Evolutionary conservation across 1,140 invertebrate genomes (phyloP), one percentile per base, ranked within the genome.

Genomic region (Physella acuta): DNA sequence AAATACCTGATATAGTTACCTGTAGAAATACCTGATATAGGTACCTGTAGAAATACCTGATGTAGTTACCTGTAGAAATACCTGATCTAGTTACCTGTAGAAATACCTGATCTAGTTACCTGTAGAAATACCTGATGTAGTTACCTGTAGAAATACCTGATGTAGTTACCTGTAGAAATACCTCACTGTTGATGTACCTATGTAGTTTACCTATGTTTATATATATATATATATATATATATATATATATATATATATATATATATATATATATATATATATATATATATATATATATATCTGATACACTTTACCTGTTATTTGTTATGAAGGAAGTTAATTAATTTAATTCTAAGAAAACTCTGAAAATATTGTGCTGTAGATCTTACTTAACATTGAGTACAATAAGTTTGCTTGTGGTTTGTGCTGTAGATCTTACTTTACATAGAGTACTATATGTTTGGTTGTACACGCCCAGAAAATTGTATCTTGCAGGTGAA

Each of bases 191-290:
- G 8, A 44, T 44, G 20, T 44, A 44, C 20, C 8, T 20, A 24
- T 20, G 28, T 5, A 20, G n/a, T 24, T 24, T 8, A 53, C 20
- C n/a, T 53, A 53, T 53, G n/a, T 53, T 24, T n/a, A n/a, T 53
- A 53, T n/a, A 53, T 53, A 53, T 53, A 53, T 53, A n/a, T 53
- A 53, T 53, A n/a, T 53, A n/a, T 53, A 53, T 53, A 53, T 53
- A 53, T 53, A n/a, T n/a, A 53, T 53, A n/a, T 53, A 53, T 53
- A 53, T 53, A 53, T 53, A n/a, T 53, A 53, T 53, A n/a, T 53
- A n/a, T 53, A 53, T 53, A 53, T 53, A 4, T 53, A 4, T 53
- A 53, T 53, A 53, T 53, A 53, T 53, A 53, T 53, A n/a, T 53
- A n/a, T 53, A 53, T 53, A n/a, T 53, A 53, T 53, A n/a, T 53